Evolutionary conservation across 2,888 invertebrate species (phyloP).

Genomic region (Drosophila vallismaia): DNA sequence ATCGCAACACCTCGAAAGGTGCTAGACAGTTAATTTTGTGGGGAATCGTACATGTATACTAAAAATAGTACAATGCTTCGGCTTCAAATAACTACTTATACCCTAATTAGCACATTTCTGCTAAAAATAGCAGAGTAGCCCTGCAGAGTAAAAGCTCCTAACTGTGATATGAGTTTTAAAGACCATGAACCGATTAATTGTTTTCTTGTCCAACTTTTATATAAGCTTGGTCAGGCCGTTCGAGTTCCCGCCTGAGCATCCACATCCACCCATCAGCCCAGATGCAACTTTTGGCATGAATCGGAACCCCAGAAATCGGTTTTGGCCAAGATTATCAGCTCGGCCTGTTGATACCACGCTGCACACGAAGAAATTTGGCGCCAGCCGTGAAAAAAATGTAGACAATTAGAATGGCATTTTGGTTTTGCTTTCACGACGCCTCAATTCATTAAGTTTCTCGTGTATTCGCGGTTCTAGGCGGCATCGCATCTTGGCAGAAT

Average conservation of each 20-base stretch:
- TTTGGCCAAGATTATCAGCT: constrained; percentile 2
- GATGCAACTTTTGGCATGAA: constrained; percentile 1
- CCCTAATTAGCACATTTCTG: constrained; percentile 35
- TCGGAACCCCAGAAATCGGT: neutral
- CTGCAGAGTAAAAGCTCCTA: constrained; percentile 5
- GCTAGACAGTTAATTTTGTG: constrained; percentile 44
- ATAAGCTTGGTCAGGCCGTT: neutral
- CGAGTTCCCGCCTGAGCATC: too few species aligned
- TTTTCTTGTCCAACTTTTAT: neutral
- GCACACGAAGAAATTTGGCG: constrained; percentile 57
- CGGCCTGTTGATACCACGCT: constrained; percentile 10
- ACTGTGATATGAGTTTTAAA: neutral
- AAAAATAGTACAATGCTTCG: constrained; percentile 32
- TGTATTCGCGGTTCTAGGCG: constrained; percentile 42
- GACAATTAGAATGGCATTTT: constrained; percentile 57
- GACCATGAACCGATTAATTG: neutral
- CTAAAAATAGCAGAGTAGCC: constrained; percentile 2
- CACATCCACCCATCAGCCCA: neutral
- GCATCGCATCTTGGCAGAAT: constrained; percentile 63
- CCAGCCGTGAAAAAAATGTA: constrained; percentile 62
- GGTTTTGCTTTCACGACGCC: constrained; percentile 30
- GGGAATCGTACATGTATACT: constrained; percentile 21
- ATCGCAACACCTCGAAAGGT: constrained; percentile 39
- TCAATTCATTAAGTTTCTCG: constrained; percentile 40
- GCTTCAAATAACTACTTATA: constrained; percentile 27